phyloP scores from a whole-genome alignment of 1,140 invertebrate species.

The Paraescarpia echinospica region DNA sequence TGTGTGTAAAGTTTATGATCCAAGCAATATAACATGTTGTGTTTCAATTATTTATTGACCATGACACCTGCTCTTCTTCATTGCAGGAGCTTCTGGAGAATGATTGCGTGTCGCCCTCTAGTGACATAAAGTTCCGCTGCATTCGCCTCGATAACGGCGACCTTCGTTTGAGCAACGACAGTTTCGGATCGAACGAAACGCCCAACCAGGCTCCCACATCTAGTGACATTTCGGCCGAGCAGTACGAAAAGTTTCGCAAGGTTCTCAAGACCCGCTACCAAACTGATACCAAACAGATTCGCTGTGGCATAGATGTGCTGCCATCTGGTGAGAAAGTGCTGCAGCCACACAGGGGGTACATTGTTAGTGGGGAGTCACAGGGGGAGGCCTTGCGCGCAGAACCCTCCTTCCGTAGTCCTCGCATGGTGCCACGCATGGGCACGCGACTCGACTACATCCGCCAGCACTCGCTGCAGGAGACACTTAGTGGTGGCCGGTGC shows the following conservation, averaged over 20 bases:
- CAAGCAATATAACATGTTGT: neutral
- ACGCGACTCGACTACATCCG: constrained; percentile 62
- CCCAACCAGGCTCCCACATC: constrained; percentile 32
- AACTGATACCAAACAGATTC: constrained; percentile 27
- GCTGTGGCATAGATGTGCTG: neutral
- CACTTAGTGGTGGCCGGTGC: no score
- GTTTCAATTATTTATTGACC: neutral
- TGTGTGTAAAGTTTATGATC: neutral
- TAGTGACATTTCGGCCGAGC: constrained; percentile 46
- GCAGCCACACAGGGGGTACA: constrained; percentile 48
- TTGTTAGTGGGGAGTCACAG: neutral
- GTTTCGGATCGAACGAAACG: constrained; percentile 46
- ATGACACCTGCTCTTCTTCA: neutral
- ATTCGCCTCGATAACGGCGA: constrained; percentile 27
- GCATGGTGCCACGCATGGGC: constrained; percentile 57
- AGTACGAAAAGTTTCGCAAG: constrained; percentile 49
- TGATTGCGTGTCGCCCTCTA: constrained; percentile 40
- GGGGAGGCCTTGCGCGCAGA: constrained; percentile 12
- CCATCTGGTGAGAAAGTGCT: constrained; percentile 42
- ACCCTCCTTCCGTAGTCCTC: constrained; percentile 40
- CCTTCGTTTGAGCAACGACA: constrained; percentile 49
- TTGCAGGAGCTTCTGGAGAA: constrained; percentile 47
- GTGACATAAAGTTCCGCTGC: constrained; percentile 34
- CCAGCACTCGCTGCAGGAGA: constrained; percentile 33
- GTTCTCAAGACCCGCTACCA: constrained; percentile 46